Evolutionary conservation across 2,888 invertebrate genomes (phyloP).

Genomic region (Perdita meconis): DNA sequence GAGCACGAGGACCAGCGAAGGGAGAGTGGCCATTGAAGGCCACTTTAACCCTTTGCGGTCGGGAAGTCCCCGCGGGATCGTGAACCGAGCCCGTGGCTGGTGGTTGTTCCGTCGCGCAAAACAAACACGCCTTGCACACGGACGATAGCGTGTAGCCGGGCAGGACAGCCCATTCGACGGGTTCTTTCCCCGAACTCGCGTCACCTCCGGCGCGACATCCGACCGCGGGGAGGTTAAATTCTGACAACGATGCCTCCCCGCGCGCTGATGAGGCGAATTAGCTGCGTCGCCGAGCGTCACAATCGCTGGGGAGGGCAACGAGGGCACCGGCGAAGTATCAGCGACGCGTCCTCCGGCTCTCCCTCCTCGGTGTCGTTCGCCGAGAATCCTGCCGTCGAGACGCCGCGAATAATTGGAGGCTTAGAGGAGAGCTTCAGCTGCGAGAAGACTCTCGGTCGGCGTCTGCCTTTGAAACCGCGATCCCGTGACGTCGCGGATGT

Average conservation of each 20-base stretch:
- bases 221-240: constrained; percentile 16
- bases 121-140: background rate
- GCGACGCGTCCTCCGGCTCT: background rate
- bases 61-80: constrained; percentile 4
- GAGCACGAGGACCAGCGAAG: constrained; percentile 9
- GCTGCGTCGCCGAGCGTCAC: background rate
- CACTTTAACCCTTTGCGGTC: constrained; percentile 15
- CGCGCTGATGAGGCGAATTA: constrained; percentile 28
- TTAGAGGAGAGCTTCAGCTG: background rate
- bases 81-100: background rate
- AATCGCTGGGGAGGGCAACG: background rate
- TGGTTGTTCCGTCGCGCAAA: background rate
- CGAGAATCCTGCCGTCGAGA: background rate
- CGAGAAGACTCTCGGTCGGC: no score
- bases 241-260: constrained; percentile 20
- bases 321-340: background rate
- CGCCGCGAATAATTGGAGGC: background rate
- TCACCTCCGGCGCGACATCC: constrained; percentile 4
- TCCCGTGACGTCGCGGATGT: no score
- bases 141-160: background rate
- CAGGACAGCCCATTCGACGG: background rate
- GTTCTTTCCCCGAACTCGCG: constrained; percentile 7
- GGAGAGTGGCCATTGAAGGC: constrained; percentile 14
- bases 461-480: no score
- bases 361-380: background rate